A percentile compares a stretch with the other conserved stretches of the same genome.
Conservation (phyloP, 2,113 vertebrate species). For the Cynopterus brachyotis region DNA sequence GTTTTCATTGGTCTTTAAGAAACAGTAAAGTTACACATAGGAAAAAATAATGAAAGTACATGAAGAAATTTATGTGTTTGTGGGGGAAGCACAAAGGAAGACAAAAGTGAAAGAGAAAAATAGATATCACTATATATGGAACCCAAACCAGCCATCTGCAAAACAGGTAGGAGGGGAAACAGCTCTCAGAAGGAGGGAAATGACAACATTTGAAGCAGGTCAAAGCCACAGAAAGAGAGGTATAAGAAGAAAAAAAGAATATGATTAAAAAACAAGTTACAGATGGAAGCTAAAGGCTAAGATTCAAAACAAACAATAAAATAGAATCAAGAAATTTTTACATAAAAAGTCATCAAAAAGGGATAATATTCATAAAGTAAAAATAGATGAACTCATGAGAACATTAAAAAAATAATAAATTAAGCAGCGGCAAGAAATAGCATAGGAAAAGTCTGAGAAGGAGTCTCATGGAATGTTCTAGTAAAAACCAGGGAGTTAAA, state of each 20-base stretch:
- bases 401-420: not conserved
- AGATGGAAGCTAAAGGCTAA: conserved; percentile 24
- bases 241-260: not conserved
- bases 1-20: not conserved
- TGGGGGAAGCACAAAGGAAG: not conserved
- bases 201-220: not conserved
- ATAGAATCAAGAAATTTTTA: not conserved
- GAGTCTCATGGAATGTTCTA: not conserved
- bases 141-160: not conserved
- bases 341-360: not conserved
- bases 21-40: not conserved
- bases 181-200: not conserved
- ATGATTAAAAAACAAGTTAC: not conserved
- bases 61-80: not conserved
- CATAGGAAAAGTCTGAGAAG: not conserved
- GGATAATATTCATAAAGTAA: not conserved
- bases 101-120: not conserved
- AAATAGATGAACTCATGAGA: not conserved
- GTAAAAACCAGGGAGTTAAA: not conserved
- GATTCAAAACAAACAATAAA: not conserved
- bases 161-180: not conserved
- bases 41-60: not conserved
- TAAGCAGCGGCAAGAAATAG: not conserved
- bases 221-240: not conserved
- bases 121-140: not conserved